Percentiles rank a stretch among this genome's conserved stretches.
Conservation (phyloP, 2,797 vertebrate species). For the Characodon lateralis region DNA sequence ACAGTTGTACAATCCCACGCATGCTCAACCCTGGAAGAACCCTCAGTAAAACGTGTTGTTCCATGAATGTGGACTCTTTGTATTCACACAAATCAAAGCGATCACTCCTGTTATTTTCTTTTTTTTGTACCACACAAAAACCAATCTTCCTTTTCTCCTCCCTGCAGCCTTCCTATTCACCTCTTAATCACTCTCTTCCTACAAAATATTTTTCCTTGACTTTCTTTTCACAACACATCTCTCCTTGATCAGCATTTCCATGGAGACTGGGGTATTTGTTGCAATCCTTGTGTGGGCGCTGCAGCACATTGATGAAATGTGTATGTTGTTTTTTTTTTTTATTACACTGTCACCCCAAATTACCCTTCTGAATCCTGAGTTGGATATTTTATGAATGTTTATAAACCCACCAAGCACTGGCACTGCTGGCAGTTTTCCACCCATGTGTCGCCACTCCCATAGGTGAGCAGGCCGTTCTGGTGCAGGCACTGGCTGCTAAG, state of each 20-base stretch:
- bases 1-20: constrained; percentile 1
- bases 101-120: constrained; percentile 28
- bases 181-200: constrained; percentile 53
- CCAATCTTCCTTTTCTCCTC: constrained; percentile 48
- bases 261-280: constrained; percentile 53
- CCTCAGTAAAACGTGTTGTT: constrained; percentile 48
- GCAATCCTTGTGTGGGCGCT: constrained; percentile 29
- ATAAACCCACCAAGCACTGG: constrained; percentile 91
- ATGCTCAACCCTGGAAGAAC: constrained; percentile 53
- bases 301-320: constrained; percentile 14
- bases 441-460: constrained; percentile 96
- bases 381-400: background rate
- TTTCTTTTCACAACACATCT: constrained; percentile 44
- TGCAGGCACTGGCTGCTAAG: constrained; percentile 96
- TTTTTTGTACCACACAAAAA: constrained; percentile 42
- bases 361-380: background rate
- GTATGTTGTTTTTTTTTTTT: constrained; percentile 12
- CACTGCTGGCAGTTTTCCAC: constrained; percentile 96
- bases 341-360: background rate
- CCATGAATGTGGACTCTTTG: constrained; percentile 44
- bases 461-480: constrained; percentile 91
- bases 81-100: constrained; percentile 57
- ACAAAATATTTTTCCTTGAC: constrained; percentile 62
- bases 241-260: constrained; percentile 58
- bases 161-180: constrained; percentile 47